These are phyloP conservation scores for Formica selysi DNA, from an alignment of 1,140 invertebrate genomes.

Conservation along the genomic window DNA sequence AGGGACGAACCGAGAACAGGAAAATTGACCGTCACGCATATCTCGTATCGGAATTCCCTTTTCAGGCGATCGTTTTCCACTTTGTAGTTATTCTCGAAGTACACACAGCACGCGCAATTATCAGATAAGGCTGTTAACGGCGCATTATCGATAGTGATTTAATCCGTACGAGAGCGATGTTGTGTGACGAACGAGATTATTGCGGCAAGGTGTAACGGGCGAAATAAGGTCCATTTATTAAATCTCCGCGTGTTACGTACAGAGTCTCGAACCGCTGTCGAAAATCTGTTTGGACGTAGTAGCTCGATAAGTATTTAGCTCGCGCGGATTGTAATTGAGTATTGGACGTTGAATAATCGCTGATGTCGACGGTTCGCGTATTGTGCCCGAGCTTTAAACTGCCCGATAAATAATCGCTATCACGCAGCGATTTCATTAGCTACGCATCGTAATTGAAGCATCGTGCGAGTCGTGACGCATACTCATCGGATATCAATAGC, in stretches of 20 bases:
- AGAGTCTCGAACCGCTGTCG: background rate
- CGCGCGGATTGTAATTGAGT: constrained; percentile 46
- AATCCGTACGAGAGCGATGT: constrained; percentile 14
- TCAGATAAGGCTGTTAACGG: constrained; percentile 50
- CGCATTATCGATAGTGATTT: constrained; percentile 45
- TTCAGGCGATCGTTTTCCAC: constrained; percentile 55
- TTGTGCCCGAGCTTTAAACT: background rate
- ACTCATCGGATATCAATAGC: constrained; percentile 24
- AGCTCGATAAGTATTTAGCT: background rate
- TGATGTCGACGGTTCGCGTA: constrained; percentile 16
- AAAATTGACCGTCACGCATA: constrained; percentile 51
- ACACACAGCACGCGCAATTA: constrained; percentile 46
- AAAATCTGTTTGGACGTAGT: constrained; percentile 30
- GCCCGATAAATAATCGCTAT: constrained; percentile 61
- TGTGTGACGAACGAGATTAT: background rate
- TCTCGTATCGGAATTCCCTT: constrained; percentile 50
- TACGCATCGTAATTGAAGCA: constrained; percentile 1
- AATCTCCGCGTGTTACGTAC: background rate
- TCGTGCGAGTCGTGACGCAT: background rate
- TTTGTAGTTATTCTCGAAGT: constrained; percentile 41
- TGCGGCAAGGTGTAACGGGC: constrained; percentile 1
- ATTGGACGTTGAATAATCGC: constrained; percentile 39
- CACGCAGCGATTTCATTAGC: constrained; percentile 33
- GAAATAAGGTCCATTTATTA: background rate
- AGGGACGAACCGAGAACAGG: constrained; percentile 52